These are phyloP conservation scores for Zygothrica quintamaculata DNA, from an alignment of 2,888 invertebrate genomes.

Conservation along the genomic window DNA sequence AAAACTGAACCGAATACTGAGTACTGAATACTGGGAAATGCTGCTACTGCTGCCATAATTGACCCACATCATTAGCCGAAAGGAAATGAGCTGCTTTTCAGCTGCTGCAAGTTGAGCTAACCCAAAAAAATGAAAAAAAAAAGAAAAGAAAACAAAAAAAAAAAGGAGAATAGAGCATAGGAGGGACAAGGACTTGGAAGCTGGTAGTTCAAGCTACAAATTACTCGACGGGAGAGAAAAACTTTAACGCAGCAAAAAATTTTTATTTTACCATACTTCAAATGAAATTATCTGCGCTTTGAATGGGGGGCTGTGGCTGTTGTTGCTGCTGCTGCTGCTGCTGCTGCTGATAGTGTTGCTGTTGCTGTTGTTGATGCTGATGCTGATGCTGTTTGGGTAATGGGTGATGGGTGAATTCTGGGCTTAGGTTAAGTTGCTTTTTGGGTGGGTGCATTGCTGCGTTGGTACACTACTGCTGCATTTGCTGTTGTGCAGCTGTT, in stretches of 20 bases:
- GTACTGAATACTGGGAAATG: slow-evolving; percentile 28
- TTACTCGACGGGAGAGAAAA: slow-evolving; percentile 69
- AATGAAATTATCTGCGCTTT: slow-evolving; percentile 77
- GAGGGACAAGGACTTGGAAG: slow-evolving; percentile 50
- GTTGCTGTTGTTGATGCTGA: slow-evolving; percentile 1
- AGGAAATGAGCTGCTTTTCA: slow-evolving; percentile 75
- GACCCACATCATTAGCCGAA: slow-evolving; percentile 78
- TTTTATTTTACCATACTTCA: slow-evolving; percentile 76
- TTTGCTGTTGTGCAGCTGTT: slow-evolving; percentile 70
- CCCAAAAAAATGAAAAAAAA: slow-evolving; percentile 39
- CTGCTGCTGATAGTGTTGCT: background rate
- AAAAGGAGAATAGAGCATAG: slow-evolving; percentile 19
- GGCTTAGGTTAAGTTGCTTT: background rate
- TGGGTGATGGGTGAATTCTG: background rate
- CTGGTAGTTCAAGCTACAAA: slow-evolving; percentile 57
- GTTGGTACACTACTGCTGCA: slow-evolving; percentile 35
- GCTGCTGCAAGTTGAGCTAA: slow-evolving; percentile 60
- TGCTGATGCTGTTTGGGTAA: too few species aligned
- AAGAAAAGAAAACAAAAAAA: slow-evolving; percentile 24
- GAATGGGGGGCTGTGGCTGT: slow-evolving; percentile 14
- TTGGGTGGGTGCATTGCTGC: background rate
- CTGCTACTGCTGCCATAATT: slow-evolving; percentile 69
- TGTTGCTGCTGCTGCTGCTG: slow-evolving; percentile 1
- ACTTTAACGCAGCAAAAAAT: slow-evolving; percentile 68
- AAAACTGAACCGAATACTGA: slow-evolving; percentile 41